Evolutionary conservation across 2,113 vertebrate species (phyloP).

Genomic region (Psettodes erumei): DNA sequence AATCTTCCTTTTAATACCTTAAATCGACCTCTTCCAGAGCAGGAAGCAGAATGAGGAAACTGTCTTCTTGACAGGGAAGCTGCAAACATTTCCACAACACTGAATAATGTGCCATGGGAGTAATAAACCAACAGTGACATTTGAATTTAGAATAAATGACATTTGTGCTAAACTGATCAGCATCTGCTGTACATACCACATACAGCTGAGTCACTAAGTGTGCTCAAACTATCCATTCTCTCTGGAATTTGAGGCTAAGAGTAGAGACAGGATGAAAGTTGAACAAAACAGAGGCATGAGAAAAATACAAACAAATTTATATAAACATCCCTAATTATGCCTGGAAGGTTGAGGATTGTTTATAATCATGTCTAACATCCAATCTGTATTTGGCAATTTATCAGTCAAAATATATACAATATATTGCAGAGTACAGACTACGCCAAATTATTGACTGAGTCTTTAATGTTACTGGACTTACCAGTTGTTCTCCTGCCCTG

Average conservation of each 20-base stretch:
- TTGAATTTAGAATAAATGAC: slow-evolving; percentile 1
- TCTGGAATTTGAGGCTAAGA: slow-evolving; percentile 85
- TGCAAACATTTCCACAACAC: slow-evolving; percentile 48
- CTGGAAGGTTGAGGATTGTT: not conserved
- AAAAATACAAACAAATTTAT: not conserved
- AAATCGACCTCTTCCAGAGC: slow-evolving; percentile 81
- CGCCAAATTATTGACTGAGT: not conserved
- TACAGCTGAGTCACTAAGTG: slow-evolving; percentile 83
- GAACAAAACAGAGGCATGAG: slow-evolving; percentile 10
- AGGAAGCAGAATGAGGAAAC: slow-evolving; percentile 82
- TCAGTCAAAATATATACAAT: not conserved
- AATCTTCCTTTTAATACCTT: slow-evolving; percentile 71
- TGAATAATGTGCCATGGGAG: slow-evolving; percentile 6
- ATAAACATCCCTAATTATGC: no score
- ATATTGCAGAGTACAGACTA: not conserved
- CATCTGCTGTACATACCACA: slow-evolving; percentile 73
- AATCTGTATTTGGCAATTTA: not conserved
- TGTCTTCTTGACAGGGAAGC: slow-evolving; percentile 77
- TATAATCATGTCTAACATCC: not conserved
- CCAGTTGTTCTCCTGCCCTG: slow-evolving; percentile 83
- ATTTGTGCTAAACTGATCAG: not conserved
- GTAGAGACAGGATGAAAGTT: slow-evolving; percentile 18
- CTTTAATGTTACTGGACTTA: slow-evolving; percentile 37
- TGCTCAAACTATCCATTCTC: slow-evolving; percentile 84
- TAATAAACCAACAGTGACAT: not conserved